These are phyloP conservation scores for Palythoa caribaeorum DNA, from an alignment of 92 coral and sea anemone genomes.

Conservation along the genomic window DNA sequence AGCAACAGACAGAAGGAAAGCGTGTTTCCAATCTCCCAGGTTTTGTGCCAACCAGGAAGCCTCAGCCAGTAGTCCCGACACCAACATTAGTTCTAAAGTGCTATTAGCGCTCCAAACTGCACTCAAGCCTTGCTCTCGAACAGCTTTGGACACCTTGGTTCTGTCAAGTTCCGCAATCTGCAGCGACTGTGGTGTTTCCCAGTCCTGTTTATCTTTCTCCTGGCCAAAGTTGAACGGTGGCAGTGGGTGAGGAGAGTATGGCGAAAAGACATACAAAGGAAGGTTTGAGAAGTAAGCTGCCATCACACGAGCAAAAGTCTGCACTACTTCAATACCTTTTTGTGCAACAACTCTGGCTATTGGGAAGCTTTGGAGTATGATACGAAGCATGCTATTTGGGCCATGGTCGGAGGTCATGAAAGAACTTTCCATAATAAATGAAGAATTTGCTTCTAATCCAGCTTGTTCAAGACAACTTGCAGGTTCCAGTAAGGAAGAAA, in stretches of 20 bases:
- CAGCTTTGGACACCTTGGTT: constrained; percentile 76
- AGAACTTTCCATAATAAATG: constrained; percentile 63
- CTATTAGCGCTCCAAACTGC: constrained; percentile 93
- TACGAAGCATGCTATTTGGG: constrained; percentile 62
- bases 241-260: constrained; percentile 72
- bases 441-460: constrained; percentile 58
- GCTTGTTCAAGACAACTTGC: constrained; percentile 55
- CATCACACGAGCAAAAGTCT: constrained; percentile 89
- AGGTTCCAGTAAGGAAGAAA: constrained; percentile 84
- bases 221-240: constrained; percentile 72
- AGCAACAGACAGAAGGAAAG: constrained; percentile 87
- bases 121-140: constrained; percentile 82
- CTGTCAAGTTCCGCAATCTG: constrained; percentile 73
- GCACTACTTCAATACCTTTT: constrained; percentile 84
- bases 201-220: constrained; percentile 36
- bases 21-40: constrained; percentile 96
- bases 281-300: constrained; percentile 94
- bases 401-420: constrained; percentile 58
- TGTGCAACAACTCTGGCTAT: constrained; percentile 82
- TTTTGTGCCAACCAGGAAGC: constrained; percentile 89
- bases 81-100: constrained; percentile 86
- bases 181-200: constrained; percentile 53
- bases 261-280: constrained; percentile 79
- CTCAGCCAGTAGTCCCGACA: constrained; percentile 88
- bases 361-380: constrained; percentile 81